A percentile compares a stretch with the other conserved stretches of the same genome.
These are phyloP conservation scores for Lanius ludovicianus DNA, from an alignment of 2,113 vertebrate species.

Conservation along the genomic window DNA sequence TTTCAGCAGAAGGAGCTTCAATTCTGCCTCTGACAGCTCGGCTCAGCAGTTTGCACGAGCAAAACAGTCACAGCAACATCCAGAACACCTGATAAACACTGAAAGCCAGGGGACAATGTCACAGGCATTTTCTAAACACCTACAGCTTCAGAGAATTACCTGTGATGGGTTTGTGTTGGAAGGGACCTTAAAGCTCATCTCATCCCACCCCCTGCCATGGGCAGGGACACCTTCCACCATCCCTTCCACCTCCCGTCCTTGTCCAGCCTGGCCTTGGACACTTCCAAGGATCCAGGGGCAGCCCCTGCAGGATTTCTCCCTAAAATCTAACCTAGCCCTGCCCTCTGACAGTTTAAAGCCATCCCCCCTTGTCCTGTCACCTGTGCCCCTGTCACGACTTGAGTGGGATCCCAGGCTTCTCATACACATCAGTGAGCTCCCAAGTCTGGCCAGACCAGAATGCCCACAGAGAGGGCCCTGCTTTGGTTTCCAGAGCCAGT, in stretches of 20 bases:
- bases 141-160: neutral
- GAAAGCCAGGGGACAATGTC: neutral
- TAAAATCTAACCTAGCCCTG: too few relatives aligned
- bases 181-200: neutral
- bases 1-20: neutral
- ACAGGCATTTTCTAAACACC: neutral
- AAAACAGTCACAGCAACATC: too few relatives aligned
- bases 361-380: neutral
- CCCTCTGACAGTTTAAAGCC: neutral
- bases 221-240: rapidly evolving
- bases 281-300: neutral
- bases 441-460: neutral
- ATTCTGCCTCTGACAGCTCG: neutral
- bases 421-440: neutral
- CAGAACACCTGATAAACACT: neutral
- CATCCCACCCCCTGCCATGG: neutral
- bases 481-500: neutral
- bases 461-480: rapidly evolving
- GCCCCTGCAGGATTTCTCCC: neutral
- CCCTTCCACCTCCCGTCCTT: neutral
- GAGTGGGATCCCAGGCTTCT: neutral
- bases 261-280: neutral
- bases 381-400: neutral
- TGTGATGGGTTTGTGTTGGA: neutral
- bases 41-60: neutral